A percentile compares a stretch with the other conserved stretches of the same genome.
Evolutionary conservation across 1,140 invertebrate species (phyloP).

Genomic region (Tribolium castaneum): DNA sequence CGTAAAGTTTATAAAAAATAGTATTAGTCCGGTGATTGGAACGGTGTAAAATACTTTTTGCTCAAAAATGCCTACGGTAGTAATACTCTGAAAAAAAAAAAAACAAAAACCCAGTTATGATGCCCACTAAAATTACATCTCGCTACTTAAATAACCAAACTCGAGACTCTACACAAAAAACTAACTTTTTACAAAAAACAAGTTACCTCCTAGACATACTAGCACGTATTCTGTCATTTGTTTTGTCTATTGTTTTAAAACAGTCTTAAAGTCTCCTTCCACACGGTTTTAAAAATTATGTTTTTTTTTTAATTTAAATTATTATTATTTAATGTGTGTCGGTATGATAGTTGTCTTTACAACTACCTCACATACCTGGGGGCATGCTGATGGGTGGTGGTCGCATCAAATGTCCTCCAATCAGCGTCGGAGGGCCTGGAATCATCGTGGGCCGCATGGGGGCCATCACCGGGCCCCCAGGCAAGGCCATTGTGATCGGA

Average conservation of each 20-base stretch:
- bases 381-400: slow-evolving; percentile 77
- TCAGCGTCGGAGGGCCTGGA: slow-evolving; percentile 76
- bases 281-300: neutral
- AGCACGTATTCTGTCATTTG: neutral
- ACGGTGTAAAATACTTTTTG: too few species aligned
- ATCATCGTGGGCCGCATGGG: slow-evolving; percentile 74
- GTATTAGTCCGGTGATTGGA: neutral
- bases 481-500: slow-evolving; percentile 60
- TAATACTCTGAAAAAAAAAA: neutral
- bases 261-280: slow-evolving; percentile 27
- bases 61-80: neutral
- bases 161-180: slow-evolving; percentile 12
- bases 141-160: slow-evolving; percentile 9
- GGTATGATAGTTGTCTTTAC: slow-evolving; percentile 38
- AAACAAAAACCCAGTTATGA: neutral
- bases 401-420: slow-evolving; percentile 79
- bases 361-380: slow-evolving; percentile 72
- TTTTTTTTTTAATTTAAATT: neutral
- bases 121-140: slow-evolving; percentile 2
- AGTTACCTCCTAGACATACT: slow-evolving; percentile 27
- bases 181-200: slow-evolving; percentile 16
- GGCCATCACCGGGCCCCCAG: slow-evolving; percentile 70
- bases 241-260: neutral
- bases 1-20: neutral
- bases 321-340: slow-evolving; percentile 3